These are phyloP conservation scores for Sorex fumeus DNA, from an alignment of 2,113 vertebrate species.

Conservation along the genomic window DNA sequence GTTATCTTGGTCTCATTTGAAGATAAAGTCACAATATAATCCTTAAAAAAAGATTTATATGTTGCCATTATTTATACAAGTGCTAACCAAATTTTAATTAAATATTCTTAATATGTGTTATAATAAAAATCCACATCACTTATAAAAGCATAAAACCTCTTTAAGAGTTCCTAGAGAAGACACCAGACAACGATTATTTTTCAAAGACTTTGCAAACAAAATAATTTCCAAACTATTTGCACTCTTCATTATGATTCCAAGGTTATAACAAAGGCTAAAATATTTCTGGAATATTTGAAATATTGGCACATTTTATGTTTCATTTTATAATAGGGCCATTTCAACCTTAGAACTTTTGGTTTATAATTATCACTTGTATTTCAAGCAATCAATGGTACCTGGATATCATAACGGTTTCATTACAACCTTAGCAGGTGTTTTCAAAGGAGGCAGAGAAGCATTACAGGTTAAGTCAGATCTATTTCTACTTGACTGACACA, in stretches of 20 bases:
- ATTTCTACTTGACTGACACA: not conserved
- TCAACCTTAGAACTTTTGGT: not conserved
- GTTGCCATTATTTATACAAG: not conserved
- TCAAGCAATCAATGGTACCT: not conserved
- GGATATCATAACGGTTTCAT: not conserved
- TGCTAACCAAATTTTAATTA: conserved; percentile 45
- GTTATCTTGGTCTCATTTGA: not conserved
- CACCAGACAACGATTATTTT: too few species aligned
- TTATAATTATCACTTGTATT: conserved; percentile 24
- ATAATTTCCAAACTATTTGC: not conserved
- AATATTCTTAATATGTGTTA: not conserved
- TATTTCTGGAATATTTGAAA: conserved; percentile 30
- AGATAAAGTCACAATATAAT: not conserved
- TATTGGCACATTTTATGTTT: conserved; percentile 19
- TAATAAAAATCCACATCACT: conserved; percentile 3
- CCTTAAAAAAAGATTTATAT: not conserved
- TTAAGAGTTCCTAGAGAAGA: not conserved
- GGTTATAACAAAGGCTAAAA: conserved; percentile 14
- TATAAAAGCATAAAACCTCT: conserved; percentile 24
- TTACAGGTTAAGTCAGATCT: not conserved
- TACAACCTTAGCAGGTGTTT: not conserved
- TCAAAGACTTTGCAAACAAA: too few species aligned
- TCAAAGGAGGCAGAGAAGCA: not conserved
- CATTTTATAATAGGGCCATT: conserved; percentile 18
- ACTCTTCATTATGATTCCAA: not conserved